Evolutionary conservation across 2,888 invertebrate species (phyloP).

Genomic region (Leptinotarsa tumamoca): DNA sequence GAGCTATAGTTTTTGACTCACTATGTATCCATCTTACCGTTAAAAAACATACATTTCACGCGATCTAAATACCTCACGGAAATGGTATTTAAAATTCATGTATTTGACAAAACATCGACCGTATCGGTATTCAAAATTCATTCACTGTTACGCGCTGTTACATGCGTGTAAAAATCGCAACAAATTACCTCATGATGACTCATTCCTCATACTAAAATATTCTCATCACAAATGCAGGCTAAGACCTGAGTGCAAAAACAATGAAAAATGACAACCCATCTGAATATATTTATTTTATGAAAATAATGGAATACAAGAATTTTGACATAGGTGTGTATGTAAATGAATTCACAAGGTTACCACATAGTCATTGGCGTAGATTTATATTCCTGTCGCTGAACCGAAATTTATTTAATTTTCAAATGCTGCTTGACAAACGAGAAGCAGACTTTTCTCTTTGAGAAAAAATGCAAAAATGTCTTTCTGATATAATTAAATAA

Average conservation of each 20-base stretch:
- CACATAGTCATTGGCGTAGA: neutral
- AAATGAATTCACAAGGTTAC: neutral
- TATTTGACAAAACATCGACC: slow-evolving; percentile 13
- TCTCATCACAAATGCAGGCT: slow-evolving; percentile 3
- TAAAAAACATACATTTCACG: neutral
- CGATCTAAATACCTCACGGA: slow-evolving; percentile 7
- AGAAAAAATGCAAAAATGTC: too few relatives aligned
- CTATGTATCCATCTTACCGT: neutral
- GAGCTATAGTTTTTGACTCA: neutral
- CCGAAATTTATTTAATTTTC: too few relatives aligned
- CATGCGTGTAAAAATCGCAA: slow-evolving; percentile 1
- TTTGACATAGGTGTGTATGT: slow-evolving; percentile 2
- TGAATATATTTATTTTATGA: neutral
- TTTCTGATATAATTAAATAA: too few relatives aligned
- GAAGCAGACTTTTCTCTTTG: too few relatives aligned
- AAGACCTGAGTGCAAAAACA: neutral
- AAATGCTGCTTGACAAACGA: too few relatives aligned
- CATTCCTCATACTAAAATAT: neutral
- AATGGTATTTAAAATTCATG: slow-evolving; percentile 15
- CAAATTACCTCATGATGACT: slow-evolving; percentile 11
- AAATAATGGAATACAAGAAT: neutral
- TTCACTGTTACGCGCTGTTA: slow-evolving; percentile 6
- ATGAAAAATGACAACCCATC: neutral
- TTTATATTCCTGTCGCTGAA: neutral
- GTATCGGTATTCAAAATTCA: slow-evolving; percentile 16